Percentiles rank a stretch among this genome's conserved stretches.
Evolutionary conservation across 2,797 vertebrate species (phyloP).

Genomic region (Cercopithecus petaurista): DNA sequence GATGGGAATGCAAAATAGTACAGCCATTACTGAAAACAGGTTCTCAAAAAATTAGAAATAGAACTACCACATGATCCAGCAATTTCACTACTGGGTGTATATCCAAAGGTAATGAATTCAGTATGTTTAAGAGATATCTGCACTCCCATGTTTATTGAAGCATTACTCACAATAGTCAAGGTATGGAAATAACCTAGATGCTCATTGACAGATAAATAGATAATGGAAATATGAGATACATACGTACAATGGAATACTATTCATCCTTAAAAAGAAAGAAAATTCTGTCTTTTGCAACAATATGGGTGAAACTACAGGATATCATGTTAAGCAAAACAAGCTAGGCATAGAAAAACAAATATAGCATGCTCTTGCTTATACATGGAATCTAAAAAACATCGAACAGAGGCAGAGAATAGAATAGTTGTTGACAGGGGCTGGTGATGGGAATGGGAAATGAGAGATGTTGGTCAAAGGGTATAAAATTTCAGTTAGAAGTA

Average conservation of each 20-base stretch:
- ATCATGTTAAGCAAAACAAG: neutral
- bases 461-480: no score
- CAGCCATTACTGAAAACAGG: neutral
- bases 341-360: neutral
- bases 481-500: neutral
- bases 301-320: neutral
- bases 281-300: neutral
- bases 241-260: neutral
- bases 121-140: neutral
- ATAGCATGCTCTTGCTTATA: neutral
- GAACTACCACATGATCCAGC: neutral
- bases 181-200: neutral
- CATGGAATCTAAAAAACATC: no score
- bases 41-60: neutral
- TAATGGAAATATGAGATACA: neutral
- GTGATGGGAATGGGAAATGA: no score
- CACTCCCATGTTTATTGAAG: neutral
- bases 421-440: no score
- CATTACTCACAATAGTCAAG: neutral
- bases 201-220: neutral
- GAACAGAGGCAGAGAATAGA: no score
- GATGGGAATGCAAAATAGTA: neutral
- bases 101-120: neutral
- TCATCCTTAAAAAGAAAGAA: neutral
- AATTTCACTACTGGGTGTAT: neutral